Base-by-base conservation (phyloP, 1,140 invertebrate genomes). In the Lepidostoma basale region DNA sequence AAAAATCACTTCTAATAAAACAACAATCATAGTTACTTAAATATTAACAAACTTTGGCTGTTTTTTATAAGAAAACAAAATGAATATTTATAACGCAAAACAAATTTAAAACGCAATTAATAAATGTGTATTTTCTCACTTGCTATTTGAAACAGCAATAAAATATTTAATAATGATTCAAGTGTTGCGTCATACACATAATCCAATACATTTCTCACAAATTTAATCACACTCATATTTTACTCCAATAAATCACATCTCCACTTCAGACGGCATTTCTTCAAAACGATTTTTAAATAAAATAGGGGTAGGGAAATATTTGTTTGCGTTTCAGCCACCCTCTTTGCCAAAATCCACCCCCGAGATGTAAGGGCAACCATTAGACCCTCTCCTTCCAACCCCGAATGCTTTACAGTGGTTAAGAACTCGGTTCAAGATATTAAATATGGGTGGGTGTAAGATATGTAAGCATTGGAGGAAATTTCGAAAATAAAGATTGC, bases 241-340 rank as follows among this genome's bases (percentile, higher is more conserved):
- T 26, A 56, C 39, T 60, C 14, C 56, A 23, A 60, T 60, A 60
- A 60, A 60, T 60, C 56, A 60, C 56, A 40, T 42, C 23, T 40
- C 39, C 56, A 60, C 56, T 60, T 60, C 20, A 60, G 42, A 40
- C 42, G 36, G 56, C 36, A 39, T 60, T 60, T 44, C 39, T 60
- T 60, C 22, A 60, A 60, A 60, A 42, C 36, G 56, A 42, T 60
- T 60, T 60, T 60, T 60, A 60, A 60, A 60, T 42, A 60, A 60
- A 60, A 60, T 60, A 60, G 42, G 56, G 56, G 56, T 60, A 40
- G 56, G 16, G 52, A 26, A 60, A 60, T 60, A 36, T 60, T 60
- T 60, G 56, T 60, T 60, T 60, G 56, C 56, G 25, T 60, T 60
- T 56, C 36, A 42, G 16, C 28, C 52, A 18, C 52, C 52, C 52